Conservation (phyloP, 2,113 vertebrate species). For the Datnioides undecimradiatus region DNA sequence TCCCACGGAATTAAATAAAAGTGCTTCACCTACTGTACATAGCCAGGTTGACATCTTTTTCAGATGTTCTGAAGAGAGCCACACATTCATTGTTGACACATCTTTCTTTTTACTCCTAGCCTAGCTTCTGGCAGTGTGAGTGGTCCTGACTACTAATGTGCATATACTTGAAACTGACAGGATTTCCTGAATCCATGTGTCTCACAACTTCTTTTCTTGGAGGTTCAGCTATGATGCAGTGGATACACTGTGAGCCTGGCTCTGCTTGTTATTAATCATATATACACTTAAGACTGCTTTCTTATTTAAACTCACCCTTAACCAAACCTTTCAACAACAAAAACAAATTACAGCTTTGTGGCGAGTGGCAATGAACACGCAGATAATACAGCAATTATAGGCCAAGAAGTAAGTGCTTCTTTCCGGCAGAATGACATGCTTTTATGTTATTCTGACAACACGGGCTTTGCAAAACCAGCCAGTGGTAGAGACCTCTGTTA, state of each 20-base stretch:
- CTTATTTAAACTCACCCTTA: constrained; percentile 7
- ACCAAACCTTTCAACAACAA: constrained; percentile 26
- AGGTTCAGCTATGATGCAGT: not conserved
- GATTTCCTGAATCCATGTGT: constrained; percentile 15
- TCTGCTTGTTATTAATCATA: constrained; percentile 3
- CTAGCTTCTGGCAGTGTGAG: constrained; percentile 22
- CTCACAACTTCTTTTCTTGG: not conserved
- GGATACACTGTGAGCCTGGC: not conserved
- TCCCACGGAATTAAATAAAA: constrained; percentile 18
- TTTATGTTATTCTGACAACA: constrained; percentile 49
- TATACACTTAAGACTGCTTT: not conserved
- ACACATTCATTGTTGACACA: constrained; percentile 4
- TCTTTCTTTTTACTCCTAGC: constrained; percentile 11
- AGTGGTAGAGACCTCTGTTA: constrained; percentile 32
- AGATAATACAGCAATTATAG: constrained; percentile 47
- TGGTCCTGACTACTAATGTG: constrained; percentile 25
- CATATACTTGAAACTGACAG: constrained; percentile 13
- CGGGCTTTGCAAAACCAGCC: constrained; percentile 39
- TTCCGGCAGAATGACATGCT: constrained; percentile 4
- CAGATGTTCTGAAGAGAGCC: constrained; percentile 18
- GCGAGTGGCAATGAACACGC: constrained; percentile 28
- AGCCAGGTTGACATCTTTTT: constrained; percentile 21
- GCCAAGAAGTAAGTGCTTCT: constrained; percentile 18
- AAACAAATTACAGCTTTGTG: constrained; percentile 35
- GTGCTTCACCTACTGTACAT: constrained; percentile 18